Evolutionary conservation across 1,140 invertebrate species (phyloP).

Genomic region (Diprion similis): DNA sequence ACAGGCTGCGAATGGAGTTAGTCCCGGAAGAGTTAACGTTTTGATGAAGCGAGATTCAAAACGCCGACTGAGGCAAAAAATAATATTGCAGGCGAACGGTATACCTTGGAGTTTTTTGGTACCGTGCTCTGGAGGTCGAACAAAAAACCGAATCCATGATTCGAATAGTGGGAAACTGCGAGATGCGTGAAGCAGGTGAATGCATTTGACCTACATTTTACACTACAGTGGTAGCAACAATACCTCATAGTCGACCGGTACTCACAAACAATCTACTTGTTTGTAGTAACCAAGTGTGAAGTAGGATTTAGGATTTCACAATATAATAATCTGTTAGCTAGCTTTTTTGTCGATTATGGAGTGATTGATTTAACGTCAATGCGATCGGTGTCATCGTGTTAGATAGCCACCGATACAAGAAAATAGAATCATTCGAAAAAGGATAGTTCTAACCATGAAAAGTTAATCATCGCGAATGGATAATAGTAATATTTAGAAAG

Average conservation of each 20-base stretch:
- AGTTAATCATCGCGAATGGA: no score
- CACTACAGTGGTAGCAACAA: neutral
- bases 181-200: neutral
- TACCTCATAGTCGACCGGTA: neutral
- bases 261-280: no score
- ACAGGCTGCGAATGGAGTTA: neutral
- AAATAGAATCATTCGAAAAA: no score
- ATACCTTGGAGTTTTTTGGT: neutral
- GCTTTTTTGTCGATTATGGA: no score
- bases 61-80: neutral
- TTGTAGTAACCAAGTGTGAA: no score
- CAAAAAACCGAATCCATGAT: neutral
- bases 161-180: neutral
- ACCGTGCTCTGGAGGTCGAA: neutral
- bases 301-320: no score
- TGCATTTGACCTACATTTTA: neutral
- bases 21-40: neutral
- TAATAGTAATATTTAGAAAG: no score
- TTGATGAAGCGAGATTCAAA: neutral
- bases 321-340: no score
- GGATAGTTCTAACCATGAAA: no score
- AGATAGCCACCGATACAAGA: no score
- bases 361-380: no score
- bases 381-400: no score
- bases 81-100: neutral